Evolutionary conservation across 2,113 vertebrate species (phyloP).

Genomic region (Heterotis niloticus): DNA sequence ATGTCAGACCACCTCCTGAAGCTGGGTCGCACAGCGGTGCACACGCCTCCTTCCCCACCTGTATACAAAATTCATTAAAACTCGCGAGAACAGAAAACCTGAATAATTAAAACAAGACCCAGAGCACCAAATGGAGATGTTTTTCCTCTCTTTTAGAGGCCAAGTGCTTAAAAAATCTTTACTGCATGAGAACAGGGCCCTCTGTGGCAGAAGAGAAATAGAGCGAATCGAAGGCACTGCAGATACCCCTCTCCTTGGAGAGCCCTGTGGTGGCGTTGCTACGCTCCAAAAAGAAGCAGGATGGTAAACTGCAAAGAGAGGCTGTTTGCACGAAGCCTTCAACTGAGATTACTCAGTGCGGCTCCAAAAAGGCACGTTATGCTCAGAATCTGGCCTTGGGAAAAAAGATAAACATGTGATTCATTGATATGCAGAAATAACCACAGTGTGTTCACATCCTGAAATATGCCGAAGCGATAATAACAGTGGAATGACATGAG

Average conservation of each 20-base stretch:
- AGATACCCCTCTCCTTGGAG: not conserved
- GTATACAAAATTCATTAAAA: conserved; percentile 7
- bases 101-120: not conserved
- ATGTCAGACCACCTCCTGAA: conserved; percentile 12
- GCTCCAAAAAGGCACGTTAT: no score
- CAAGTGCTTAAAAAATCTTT: not conserved
- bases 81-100: not conserved
- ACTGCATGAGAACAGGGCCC: not conserved
- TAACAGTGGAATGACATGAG: no score
- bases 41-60: not conserved
- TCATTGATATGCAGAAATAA: no score
- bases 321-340: no score
- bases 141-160: not conserved
- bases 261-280: no score
- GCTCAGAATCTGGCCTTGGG: no score
- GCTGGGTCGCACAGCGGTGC: not conserved
- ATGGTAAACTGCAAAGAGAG: no score
- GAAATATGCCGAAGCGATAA: no score
- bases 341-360: no score
- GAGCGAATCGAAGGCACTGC: not conserved
- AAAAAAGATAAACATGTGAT: no score
- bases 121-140: conserved; percentile 5
- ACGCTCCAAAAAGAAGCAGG: no score
- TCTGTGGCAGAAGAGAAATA: not conserved
- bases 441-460: no score